phyloP scores from a whole-genome alignment of 2,113 vertebrate genomes.

The Paracyprichromis sp. region DNA sequence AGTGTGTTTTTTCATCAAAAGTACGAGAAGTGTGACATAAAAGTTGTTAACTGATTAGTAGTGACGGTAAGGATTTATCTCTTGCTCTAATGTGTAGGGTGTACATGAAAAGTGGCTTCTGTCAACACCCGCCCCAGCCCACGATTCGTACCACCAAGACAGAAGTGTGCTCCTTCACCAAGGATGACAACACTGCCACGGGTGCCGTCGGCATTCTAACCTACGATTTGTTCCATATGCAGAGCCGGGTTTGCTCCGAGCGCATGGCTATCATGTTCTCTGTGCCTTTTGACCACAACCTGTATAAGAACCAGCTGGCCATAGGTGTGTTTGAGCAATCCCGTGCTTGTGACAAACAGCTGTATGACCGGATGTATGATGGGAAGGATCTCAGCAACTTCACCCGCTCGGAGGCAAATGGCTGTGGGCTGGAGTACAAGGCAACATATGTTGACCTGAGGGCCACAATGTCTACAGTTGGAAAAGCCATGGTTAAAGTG shows the following conservation, averaged over 20 bases:
- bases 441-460: conserved; percentile 18
- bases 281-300: conserved; percentile 58
- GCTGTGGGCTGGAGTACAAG: conserved; percentile 30
- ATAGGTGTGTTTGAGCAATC: conserved; percentile 43
- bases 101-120: conserved; percentile 62
- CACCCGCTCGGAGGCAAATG: conserved; percentile 8
- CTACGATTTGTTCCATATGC: conserved; percentile 67
- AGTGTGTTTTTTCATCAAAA: not conserved
- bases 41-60: not conserved
- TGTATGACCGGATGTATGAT: conserved; percentile 62
- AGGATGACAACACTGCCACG: conserved; percentile 58
- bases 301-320: conserved; percentile 61
- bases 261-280: conserved; percentile 69
- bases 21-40: not conserved
- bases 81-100: conserved; percentile 35
- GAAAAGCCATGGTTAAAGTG: conserved; percentile 66
- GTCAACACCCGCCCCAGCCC: conserved; percentile 61
- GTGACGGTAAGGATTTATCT: not conserved
- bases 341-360: conserved; percentile 49
- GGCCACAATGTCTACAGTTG: conserved; percentile 65
- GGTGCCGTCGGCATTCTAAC: conserved; percentile 63
- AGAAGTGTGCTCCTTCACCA: conserved; percentile 68
- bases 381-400: conserved; percentile 51
- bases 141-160: conserved; percentile 28
- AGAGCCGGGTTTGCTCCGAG: conserved; percentile 22